Percentiles rank a stretch among this genome's conserved stretches.
Evolutionary conservation across 2,888 invertebrate species (phyloP).

Genomic region (Orthonychiurus folsomi): DNA sequence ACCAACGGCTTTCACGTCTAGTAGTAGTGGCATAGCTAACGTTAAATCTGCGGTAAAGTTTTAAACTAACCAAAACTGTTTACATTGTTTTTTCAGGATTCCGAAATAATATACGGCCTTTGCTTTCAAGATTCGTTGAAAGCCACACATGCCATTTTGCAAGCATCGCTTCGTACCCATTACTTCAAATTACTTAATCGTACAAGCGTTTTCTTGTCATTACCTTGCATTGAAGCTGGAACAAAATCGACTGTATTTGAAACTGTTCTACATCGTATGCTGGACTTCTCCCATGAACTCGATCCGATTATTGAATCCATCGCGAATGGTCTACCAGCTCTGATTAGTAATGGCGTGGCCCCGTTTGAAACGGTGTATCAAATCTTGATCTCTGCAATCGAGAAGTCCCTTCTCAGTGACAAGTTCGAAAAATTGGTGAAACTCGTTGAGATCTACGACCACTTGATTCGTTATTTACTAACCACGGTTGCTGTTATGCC

Average conservation of each 20-base stretch:
- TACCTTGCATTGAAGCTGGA: background rate
- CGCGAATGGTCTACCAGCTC: background rate
- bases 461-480: background rate
- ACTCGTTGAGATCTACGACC: background rate
- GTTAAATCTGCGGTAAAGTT: background rate
- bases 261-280: background rate
- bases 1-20: too few species aligned
- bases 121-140: background rate
- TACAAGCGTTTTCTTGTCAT: background rate
- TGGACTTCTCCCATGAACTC: background rate
- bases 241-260: background rate
- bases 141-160: background rate
- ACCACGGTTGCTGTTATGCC: background rate
- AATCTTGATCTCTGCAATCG: background rate
- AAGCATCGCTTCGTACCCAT: background rate
- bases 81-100: background rate
- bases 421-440: background rate
- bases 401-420: background rate
- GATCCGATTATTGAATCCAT: background rate
- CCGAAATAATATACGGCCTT: background rate
- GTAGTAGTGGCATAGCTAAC: too few species aligned
- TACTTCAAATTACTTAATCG: background rate
- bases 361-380: background rate
- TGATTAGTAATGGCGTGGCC: background rate
- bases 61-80: background rate